Conservation (phyloP, 1,140 invertebrate genomes). For the Oncopodura yosiiana region DNA sequence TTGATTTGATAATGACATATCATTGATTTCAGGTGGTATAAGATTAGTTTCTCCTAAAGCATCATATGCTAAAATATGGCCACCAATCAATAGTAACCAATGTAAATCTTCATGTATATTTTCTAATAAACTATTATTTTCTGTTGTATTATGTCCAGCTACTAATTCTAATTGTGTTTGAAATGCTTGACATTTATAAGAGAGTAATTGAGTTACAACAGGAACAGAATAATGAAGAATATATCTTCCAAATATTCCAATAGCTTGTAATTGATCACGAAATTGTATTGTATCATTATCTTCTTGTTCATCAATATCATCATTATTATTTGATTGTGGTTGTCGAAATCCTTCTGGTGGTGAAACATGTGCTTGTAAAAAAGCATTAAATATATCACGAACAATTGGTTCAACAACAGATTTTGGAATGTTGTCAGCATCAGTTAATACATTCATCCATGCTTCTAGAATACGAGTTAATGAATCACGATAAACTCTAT, state of each 20-base stretch:
- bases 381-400: slow-evolving; percentile 56
- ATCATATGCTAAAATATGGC: slow-evolving; percentile 57
- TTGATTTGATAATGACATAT: neutral
- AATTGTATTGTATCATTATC: slow-evolving; percentile 59
- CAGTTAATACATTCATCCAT: slow-evolving; percentile 59
- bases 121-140: slow-evolving; percentile 40
- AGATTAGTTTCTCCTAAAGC: slow-evolving; percentile 63
- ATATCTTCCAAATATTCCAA: slow-evolving; percentile 48
- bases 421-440: slow-evolving; percentile 46
- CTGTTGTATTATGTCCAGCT: slow-evolving; percentile 2
- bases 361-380: slow-evolving; percentile 68
- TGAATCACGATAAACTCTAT: slow-evolving; percentile 62
- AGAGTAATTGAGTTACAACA: slow-evolving; percentile 21
- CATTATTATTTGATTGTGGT: slow-evolving; percentile 37
- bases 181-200: slow-evolving; percentile 28
- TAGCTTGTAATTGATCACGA: slow-evolving; percentile 56
- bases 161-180: slow-evolving; percentile 23
- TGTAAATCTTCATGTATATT: slow-evolving; percentile 75
- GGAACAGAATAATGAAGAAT: slow-evolving; percentile 35
- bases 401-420: slow-evolving; percentile 42
- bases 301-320: slow-evolving; percentile 56
- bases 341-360: slow-evolving; percentile 65
- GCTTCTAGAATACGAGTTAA: slow-evolving; percentile 69
- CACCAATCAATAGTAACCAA: slow-evolving; percentile 72
- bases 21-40: slow-evolving; percentile 63